Percentiles rank a stretch among this genome's conserved stretches.
Conservation (phyloP, 92 coral and sea anemone species). For the Actinostola sp. region DNA sequence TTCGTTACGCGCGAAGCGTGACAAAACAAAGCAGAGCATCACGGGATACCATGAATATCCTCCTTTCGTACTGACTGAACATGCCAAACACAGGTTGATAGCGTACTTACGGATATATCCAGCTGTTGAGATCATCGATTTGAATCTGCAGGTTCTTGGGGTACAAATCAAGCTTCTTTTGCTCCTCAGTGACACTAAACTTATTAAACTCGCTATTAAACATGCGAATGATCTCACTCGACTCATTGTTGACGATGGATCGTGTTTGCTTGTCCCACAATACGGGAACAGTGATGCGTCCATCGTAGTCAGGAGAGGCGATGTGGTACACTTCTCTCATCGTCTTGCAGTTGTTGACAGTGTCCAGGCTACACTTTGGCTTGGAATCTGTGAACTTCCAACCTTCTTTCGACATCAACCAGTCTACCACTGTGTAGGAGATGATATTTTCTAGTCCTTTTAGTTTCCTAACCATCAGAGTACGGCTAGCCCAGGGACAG, state of each 20-base stretch:
- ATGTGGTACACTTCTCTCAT: slow-evolving; percentile 76
- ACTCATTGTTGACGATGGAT: slow-evolving; percentile 82
- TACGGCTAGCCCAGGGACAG: slow-evolving; percentile 91
- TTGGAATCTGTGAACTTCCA: slow-evolving; percentile 82
- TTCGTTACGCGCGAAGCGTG: too few species aligned
- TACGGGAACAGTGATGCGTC: slow-evolving; percentile 77
- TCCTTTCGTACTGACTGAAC: too few species aligned
- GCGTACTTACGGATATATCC: slow-evolving; percentile 92
- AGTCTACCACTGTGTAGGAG: slow-evolving; percentile 76
- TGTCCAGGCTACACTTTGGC: slow-evolving; percentile 75
- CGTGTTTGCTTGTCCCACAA: slow-evolving; percentile 78
- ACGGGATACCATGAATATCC: too few species aligned
- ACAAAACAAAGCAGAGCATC: too few species aligned
- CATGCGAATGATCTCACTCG: slow-evolving; percentile 90
- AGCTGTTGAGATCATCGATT: slow-evolving; percentile 80
- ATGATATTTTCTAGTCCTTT: slow-evolving; percentile 81
- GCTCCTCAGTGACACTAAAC: slow-evolving; percentile 76
- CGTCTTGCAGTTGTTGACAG: slow-evolving; percentile 68
- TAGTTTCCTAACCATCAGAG: slow-evolving; percentile 67
- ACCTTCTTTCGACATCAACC: slow-evolving; percentile 58
- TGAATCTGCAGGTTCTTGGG: slow-evolving; percentile 59
- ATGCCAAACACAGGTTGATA: too few species aligned
- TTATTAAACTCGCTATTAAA: slow-evolving; percentile 78
- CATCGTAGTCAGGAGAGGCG: slow-evolving; percentile 64
- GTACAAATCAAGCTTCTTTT: slow-evolving; percentile 75